Evolutionary conservation across 1,140 invertebrate genomes (phyloP).

Genomic region (Drosophila neocordata): DNA sequence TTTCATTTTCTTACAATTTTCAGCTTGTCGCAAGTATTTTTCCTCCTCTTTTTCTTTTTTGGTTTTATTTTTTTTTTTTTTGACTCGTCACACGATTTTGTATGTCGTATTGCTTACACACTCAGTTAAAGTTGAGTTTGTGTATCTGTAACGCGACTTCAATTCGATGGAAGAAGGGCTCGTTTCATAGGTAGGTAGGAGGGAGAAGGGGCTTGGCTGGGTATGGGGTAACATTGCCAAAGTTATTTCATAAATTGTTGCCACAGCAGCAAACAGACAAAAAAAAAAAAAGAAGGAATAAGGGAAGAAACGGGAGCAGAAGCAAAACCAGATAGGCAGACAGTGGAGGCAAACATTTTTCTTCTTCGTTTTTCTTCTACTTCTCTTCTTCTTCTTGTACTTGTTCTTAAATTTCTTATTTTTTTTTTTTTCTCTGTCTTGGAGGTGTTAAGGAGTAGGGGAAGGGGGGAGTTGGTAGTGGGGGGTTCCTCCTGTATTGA

Average conservation of each 20-base stretch:
- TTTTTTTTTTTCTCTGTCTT: conserved; percentile 20
- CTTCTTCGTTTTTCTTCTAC: background rate
- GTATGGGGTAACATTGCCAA: conserved; percentile 49
- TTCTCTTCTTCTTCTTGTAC: conserved; percentile 5
- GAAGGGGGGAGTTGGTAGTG: too few species aligned
- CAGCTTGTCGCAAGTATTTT: conserved; percentile 40
- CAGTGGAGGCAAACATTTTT: conserved; percentile 27
- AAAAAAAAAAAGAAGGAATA: too few species aligned
- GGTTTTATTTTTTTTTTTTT: conserved; percentile 23
- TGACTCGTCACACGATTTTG: conserved; percentile 6
- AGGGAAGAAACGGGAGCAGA: background rate
- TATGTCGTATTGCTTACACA: conserved; percentile 69
- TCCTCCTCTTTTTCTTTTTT: conserved; percentile 13
- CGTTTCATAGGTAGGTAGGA: conserved; percentile 29
- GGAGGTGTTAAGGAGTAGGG: background rate
- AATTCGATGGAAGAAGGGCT: conserved; percentile 42
- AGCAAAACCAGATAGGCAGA: conserved; percentile 27
- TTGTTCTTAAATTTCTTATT: background rate
- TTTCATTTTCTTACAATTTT: conserved; percentile 57
- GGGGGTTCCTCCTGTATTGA: conserved; percentile 22
- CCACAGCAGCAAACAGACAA: conserved; percentile 70
- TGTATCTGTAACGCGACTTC: conserved; percentile 76
- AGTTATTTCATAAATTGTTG: conserved; percentile 80
- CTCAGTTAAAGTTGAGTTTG: conserved; percentile 77
- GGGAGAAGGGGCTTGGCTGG: too few species aligned